Conservation (phyloP, 2,113 vertebrate genomes). For the Rattus rattus region DNA sequence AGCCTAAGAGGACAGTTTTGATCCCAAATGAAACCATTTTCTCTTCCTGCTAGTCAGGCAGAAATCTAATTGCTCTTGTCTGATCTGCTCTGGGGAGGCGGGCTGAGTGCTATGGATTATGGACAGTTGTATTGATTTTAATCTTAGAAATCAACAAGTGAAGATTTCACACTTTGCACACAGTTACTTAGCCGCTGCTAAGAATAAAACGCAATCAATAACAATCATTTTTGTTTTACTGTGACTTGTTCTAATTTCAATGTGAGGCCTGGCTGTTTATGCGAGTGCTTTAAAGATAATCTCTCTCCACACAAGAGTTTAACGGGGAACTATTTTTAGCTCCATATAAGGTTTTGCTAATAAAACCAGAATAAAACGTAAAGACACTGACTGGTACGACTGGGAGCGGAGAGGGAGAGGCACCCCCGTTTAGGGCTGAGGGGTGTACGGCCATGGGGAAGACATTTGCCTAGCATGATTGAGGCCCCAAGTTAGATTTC, state of each 20-base stretch:
- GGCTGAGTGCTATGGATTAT: constrained; percentile 85
- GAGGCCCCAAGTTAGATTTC: background rate
- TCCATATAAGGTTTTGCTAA: constrained; percentile 38
- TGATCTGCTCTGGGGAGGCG: constrained; percentile 85
- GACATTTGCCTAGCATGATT: background rate
- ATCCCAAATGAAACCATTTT: constrained; percentile 87
- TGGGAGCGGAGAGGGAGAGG: background rate
- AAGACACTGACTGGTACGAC: background rate
- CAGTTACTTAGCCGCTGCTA: constrained; percentile 85
- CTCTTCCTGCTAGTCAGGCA: constrained; percentile 87
- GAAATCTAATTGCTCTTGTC: constrained; percentile 88
- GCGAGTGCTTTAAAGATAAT: constrained; percentile 46
- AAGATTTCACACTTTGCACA: constrained; percentile 86
- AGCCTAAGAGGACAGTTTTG: constrained; percentile 85
- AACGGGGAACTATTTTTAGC: constrained; percentile 53
- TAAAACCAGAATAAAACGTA: constrained; percentile 28
- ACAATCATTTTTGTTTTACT: constrained; percentile 80
- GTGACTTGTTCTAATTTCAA: constrained; percentile 81
- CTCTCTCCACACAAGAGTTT: background rate
- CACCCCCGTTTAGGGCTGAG: background rate
- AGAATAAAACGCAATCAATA: constrained; percentile 86
- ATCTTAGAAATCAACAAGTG: constrained; percentile 88
- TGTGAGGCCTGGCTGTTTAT: constrained; percentile 72
- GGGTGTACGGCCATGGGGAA: background rate
- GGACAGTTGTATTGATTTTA: constrained; percentile 87